phyloP scores from a whole-genome alignment of 2,113 vertebrate species.

The Ursus arctos region DNA sequence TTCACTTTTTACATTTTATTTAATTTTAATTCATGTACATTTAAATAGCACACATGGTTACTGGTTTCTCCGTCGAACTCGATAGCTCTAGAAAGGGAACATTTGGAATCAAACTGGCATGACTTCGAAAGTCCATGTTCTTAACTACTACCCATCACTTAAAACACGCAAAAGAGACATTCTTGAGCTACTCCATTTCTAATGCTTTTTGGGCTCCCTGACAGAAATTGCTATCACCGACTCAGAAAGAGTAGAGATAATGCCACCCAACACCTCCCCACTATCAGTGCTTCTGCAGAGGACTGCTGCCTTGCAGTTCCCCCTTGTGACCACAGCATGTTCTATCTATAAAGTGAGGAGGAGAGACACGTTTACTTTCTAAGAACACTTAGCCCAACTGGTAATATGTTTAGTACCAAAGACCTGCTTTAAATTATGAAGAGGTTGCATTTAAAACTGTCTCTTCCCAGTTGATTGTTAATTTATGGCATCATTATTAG shows the following conservation, averaged over 20 bases:
- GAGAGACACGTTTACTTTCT: slow-evolving; percentile 54
- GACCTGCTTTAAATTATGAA: slow-evolving; percentile 67
- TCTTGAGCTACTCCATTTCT: background rate
- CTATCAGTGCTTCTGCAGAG: background rate
- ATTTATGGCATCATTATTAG: slow-evolving; percentile 80
- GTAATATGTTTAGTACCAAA: slow-evolving; percentile 62
- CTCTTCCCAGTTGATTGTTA: slow-evolving; percentile 72
- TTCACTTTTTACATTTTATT: background rate
- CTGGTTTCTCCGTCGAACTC: background rate
- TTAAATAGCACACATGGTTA: background rate
- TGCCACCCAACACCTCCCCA: background rate
- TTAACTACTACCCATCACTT: background rate
- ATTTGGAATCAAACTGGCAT: background rate
- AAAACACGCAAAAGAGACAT: background rate
- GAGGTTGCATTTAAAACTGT: slow-evolving; percentile 72
- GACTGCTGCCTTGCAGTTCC: background rate
- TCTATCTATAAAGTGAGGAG: background rate
- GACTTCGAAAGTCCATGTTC: background rate
- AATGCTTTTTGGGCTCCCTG: background rate
- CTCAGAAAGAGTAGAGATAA: background rate
- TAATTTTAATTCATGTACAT: background rate
- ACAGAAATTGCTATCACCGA: background rate
- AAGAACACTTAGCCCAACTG: slow-evolving; percentile 55
- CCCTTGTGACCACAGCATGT: background rate
- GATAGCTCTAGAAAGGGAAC: background rate